Conservation (phyloP, 2,113 vertebrate genomes). For the Corythornis vintsioides region DNA sequence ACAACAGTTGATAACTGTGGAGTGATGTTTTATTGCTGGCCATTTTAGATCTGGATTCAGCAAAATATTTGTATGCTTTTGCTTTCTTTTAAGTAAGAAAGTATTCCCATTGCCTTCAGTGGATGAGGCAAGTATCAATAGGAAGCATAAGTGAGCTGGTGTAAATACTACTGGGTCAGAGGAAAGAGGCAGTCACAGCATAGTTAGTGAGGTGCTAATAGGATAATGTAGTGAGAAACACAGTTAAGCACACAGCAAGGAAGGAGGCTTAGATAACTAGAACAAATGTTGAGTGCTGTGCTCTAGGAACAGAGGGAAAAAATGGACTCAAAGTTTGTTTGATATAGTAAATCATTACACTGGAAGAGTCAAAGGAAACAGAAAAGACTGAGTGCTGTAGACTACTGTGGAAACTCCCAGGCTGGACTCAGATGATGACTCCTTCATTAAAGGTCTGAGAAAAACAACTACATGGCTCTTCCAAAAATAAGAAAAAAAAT, state of each 20-base stretch:
- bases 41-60: background rate
- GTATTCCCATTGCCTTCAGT: background rate
- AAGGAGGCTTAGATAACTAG: background rate
- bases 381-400: background rate
- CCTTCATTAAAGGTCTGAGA: background rate
- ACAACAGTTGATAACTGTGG: background rate
- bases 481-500: background rate
- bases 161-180: slow-evolving; percentile 5
- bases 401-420: background rate
- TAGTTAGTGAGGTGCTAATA: slow-evolving; percentile 47
- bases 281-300: slow-evolving; percentile 9
- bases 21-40: background rate
- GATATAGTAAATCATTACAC: slow-evolving; percentile 28
- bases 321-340: slow-evolving; percentile 2
- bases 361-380: background rate
- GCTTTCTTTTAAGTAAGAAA: background rate
- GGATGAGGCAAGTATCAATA: background rate
- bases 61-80: background rate
- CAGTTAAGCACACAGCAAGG: slow-evolving; percentile 38
- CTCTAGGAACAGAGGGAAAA: background rate
- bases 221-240: slow-evolving; percentile 27
- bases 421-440: background rate
- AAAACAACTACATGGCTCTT: background rate
- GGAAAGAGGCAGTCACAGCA: background rate
- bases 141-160: background rate